Base-by-base conservation (phyloP, 2,113 vertebrate species). In the Dryoscopus gambensis region DNA sequence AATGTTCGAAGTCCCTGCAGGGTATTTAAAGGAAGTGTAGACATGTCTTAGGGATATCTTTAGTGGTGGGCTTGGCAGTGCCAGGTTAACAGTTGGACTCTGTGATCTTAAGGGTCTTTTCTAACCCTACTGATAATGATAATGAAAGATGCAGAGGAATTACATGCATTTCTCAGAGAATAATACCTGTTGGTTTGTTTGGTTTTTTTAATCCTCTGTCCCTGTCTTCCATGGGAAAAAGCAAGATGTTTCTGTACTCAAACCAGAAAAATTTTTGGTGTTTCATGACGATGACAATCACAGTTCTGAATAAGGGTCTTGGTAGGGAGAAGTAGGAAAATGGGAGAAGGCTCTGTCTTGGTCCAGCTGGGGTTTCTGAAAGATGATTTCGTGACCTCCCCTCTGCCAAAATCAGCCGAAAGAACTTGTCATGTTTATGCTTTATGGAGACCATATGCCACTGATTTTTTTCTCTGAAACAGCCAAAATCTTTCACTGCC, bases 391-490 rank as follows among this genome's bases (percentile, higher is more conserved):
- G 31, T 63, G 86, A 80, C 47, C 57, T 76, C 5, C 6, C 18
- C 15, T n/a, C 42, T 84, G 84, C 86, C 76, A 95, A 90, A 85
- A 89, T 47, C 67, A 57, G 52, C 53, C 2, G 1, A 92, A 86
- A 81, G 80, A 86, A 74, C 35, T 63, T 90, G 64, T 42, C 64
- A 67, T 52, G 42, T 44, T 90, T 55, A 28, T 4, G 7, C 53
- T 87, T 96, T 93, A 84, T 81, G 76, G 40, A 77, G 75, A 95
- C 55, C 90, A 93, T 74, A 90, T 74, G 80, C 71, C 83, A 74
- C 46, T 2, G 4, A 13, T 23, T 84, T 79, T 84, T 76, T 93
- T 21, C 42, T 55, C 74, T 78, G 64, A 81, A 83, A 81, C 63
- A 59, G 91, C 42, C 60, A 86, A 63, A 92, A 87, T 39, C 39